Conservation (phyloP, 2,113 vertebrate species). For the Mus musculus region GRCm39 chr7:112337501-112338000, state of each 20-base stretch:
- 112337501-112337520: too few relatives aligned
- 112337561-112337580: not conserved
- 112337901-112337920: not conserved
- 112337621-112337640: not conserved
- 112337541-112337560: rapidly evolving
- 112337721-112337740: not conserved
- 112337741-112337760: not conserved
- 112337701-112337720: not conserved
- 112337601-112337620: not conserved
- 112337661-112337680: not conserved
- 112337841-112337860: not conserved
- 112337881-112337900: not conserved
- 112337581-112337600: not conserved
- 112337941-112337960: not conserved
- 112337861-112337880: not conserved
- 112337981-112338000: not conserved
- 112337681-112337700: not conserved
- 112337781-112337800: not conserved
- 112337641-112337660: not conserved
- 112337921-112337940: not conserved
- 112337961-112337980: not conserved
- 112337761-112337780: not conserved
- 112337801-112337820: not conserved
- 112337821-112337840: not conserved
- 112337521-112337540: not conserved